These are phyloP conservation scores for Nasonia oneida DNA, from an alignment of 2,888 invertebrate genomes.

Conservation along the genomic window DNA sequence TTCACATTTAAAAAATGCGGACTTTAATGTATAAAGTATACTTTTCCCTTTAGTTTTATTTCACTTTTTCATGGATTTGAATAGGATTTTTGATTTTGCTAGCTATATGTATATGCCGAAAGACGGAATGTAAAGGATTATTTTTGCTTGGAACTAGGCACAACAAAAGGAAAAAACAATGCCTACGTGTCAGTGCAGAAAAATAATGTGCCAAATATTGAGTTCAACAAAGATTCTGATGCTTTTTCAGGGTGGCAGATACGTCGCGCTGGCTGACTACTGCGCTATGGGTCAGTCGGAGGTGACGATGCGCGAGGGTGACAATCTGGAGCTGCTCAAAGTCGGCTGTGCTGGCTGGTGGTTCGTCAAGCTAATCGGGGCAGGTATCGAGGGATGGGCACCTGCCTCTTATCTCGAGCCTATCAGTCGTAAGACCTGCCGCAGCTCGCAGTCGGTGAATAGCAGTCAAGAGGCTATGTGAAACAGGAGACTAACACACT, in stretches of 20 bases:
- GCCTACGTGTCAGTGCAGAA: slow-evolving; percentile 28
- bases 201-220: neutral
- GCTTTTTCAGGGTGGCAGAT: slow-evolving; percentile 86
- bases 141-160: slow-evolving; percentile 38
- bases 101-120: slow-evolving; percentile 13
- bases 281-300: slow-evolving; percentile 94
- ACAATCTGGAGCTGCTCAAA: slow-evolving; percentile 93
- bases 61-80: neutral
- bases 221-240: slow-evolving; percentile 5
- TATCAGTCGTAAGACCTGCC: slow-evolving; percentile 88
- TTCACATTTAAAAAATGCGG: slow-evolving; percentile 2
- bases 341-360: slow-evolving; percentile 98
- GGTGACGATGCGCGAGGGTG: slow-evolving; percentile 94
- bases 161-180: slow-evolving; percentile 2
- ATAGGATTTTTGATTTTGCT: slow-evolving; percentile 23
- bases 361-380: slow-evolving; percentile 92
- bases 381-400: slow-evolving; percentile 93
- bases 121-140: slow-evolving; percentile 17
- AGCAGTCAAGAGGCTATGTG: slow-evolving; percentile 79
- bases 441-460: slow-evolving; percentile 78
- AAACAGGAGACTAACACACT: slow-evolving; percentile 78
- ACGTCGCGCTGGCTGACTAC: slow-evolving; percentile 95
- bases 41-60: slow-evolving; percentile 52
- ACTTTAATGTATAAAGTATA: slow-evolving; percentile 35
- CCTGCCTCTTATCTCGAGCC: slow-evolving; percentile 95